Evolutionary conservation across 2,797 vertebrate genomes (phyloP).

Genomic region (Apodemus agrarius): DNA sequence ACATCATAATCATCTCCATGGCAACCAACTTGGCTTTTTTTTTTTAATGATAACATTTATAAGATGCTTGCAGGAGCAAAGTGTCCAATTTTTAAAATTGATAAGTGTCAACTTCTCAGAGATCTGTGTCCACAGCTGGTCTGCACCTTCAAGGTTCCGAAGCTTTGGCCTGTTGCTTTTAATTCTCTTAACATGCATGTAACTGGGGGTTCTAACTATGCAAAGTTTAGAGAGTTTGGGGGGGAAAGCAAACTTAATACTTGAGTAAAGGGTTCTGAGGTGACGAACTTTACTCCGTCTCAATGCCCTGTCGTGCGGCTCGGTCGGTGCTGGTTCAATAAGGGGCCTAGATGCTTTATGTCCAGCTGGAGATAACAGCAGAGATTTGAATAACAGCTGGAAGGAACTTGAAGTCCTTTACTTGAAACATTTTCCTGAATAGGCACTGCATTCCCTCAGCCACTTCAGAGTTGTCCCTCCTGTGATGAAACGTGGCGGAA

Average conservation of each 20-base stretch:
- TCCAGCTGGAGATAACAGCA: constrained; percentile 75
- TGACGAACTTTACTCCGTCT: constrained; percentile 27
- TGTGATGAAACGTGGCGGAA: constrained; percentile 19
- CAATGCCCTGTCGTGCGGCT: neutral
- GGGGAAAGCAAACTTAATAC: neutral
- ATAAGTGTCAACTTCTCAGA: constrained; percentile 18
- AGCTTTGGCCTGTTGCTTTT: neutral
- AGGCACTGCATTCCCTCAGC: constrained; percentile 71
- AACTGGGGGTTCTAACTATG: constrained; percentile 16
- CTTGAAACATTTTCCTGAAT: constrained; percentile 77
- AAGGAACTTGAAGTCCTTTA: constrained; percentile 77
- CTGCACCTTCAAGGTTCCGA: neutral
- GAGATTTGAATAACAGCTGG: constrained; percentile 71
- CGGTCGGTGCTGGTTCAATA: constrained; percentile 53
- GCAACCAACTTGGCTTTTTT: constrained; percentile 76
- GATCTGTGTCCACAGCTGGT: neutral
- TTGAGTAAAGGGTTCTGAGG: constrained; percentile 52
- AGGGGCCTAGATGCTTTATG: constrained; percentile 66
- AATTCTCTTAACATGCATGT: constrained; percentile 41
- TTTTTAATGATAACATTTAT: constrained; percentile 55
- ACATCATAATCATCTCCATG: constrained; percentile 86
- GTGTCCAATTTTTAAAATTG: constrained; percentile 59
- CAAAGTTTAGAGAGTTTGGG: neutral
- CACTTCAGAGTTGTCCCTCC: constrained; percentile 46
- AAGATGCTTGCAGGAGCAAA: constrained; percentile 12